Base-by-base conservation (phyloP, 2,888 invertebrate species). In the Dendrolimus pini region DNA sequence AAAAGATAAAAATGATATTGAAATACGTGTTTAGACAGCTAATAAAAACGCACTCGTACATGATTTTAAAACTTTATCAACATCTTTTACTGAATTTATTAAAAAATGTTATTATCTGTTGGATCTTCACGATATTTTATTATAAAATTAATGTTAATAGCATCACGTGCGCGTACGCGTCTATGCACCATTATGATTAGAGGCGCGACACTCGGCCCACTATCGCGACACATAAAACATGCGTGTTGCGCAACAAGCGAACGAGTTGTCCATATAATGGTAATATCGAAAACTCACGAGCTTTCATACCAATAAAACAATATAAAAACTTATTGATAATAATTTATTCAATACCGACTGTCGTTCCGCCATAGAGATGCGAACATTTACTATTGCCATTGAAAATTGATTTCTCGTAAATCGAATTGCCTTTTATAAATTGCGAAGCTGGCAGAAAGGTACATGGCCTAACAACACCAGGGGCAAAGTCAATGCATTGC, bases 241-340 rank as follows among this genome's bases (percentile, higher is more conserved):
- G 47, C 12, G 47, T 47, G 47, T 59, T 59, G 54, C 56, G 52
- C 58, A 54, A 55, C 53, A 55, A 47, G n/a, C 54, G 56, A 56
- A 64, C 70, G 67, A 65, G 73, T 66, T 68, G 68, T 72, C 72
- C 70, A 74, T 80, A 77, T 75, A 75, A 74, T 72, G 73, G 73
- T 78, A 77, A 80, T 79, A 78, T 75, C 72, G 63, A 71, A 82
- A 79, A 75, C 82, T 82, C 80, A 77, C 78, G 74, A 77, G 75
- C 82, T 82, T 85, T 83, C 80, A 70, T 78, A 83, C 76, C 78
- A 82, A 87, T 87, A 89, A 88, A 87, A 89, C 85, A 88, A 86
- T 85, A 88, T 86, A 86, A 85, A 84, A 82, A 75, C 75, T 76
- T 80, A 86, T 83, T 80, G 83, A 80, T 80, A 82, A 82, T 86